Base-by-base conservation (phyloP, 2,888 invertebrate genomes). In the Helicoverpa assulta region DNA sequence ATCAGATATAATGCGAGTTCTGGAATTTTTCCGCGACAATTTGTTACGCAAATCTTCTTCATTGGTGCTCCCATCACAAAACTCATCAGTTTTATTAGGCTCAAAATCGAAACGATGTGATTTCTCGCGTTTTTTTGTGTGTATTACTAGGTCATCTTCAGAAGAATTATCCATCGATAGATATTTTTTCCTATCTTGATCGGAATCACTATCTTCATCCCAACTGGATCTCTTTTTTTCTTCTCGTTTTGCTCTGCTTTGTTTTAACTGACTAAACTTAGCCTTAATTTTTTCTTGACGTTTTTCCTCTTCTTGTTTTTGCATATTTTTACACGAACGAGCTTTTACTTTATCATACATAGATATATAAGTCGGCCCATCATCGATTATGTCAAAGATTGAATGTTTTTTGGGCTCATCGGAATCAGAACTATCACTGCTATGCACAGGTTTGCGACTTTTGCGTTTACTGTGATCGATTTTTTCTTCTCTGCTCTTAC, bases 311-410 rank as follows among this genome's bases (percentile, higher is more conserved):
- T 98, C 98, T 89, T 98, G 97, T 89, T 98, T 98, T 90, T 98
- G 98, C 98, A 98, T 98, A 90, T 98, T 99, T 92, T 99, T 98
- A 86, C 98, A 98, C 29, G 99, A 98, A 52, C 99, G 97, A 4
- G 99, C 99, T 92, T 99, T 99, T 0, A 99, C 99, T 94, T 99
- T 99, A 90, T 99, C 99, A 91, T 99, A 99, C 99, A 99, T 99
- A 12, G 99, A 99, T 72, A 99, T 98, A 89, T 99, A 99, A 12
- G 98, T 97, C 0, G 99, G 98, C 71, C 98, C 98, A 87, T 98
- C 98, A 88, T 98, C 98, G 55, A 98, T 97, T 69, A 98, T 98
- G 89, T 98, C 98, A 91, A 99, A 98, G 87, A 98, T 98, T 66
- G 98, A 98, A 95, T 98, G 98, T 90, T 98, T 98, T 91, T 98